These are phyloP conservation scores for Pollicipes pollicipes DNA, from an alignment of 1,140 invertebrate species.

Conservation along the genomic window DNA sequence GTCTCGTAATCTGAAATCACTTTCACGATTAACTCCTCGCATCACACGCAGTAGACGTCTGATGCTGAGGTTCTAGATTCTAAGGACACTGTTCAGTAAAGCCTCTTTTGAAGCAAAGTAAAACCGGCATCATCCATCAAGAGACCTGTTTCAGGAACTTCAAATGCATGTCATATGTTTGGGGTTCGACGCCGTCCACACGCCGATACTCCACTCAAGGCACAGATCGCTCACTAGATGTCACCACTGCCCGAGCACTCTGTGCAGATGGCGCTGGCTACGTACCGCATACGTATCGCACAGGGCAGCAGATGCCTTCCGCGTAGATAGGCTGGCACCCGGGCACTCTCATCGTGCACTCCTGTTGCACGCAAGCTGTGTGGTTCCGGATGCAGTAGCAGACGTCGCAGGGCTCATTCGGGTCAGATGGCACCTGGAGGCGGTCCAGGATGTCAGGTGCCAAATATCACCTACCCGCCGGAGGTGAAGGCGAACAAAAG, in stretches of 20 bases:
- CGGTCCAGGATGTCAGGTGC: too few relatives aligned
- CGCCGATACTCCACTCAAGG: too few relatives aligned
- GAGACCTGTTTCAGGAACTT: not conserved
- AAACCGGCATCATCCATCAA: constrained; percentile 4
- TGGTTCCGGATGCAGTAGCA: constrained; percentile 87
- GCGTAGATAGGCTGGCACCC: constrained; percentile 73
- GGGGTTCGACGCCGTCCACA: too few relatives aligned
- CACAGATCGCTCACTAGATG: not conserved
- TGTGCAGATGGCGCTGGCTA: constrained; percentile 5
- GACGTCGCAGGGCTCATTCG: constrained; percentile 73
- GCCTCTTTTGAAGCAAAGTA: too few relatives aligned
- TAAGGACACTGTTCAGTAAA: too few relatives aligned
- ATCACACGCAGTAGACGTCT: too few relatives aligned
- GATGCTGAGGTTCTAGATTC: too few relatives aligned
- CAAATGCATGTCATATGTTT: not conserved
- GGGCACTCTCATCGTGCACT: constrained; percentile 74
- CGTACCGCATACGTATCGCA: constrained; percentile 33
- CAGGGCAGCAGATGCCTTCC: constrained; percentile 74
- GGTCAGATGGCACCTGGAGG: constrained; percentile 51
- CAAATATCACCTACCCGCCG: too few relatives aligned
- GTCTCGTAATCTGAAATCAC: constrained; percentile 8
- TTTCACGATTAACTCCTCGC: constrained; percentile 13
- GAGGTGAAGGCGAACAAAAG: too few relatives aligned
- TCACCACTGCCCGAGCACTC: not conserved
- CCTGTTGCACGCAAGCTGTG: constrained; percentile 87